phyloP scores from a whole-genome alignment of 2,888 invertebrate genomes.

The Apamea anceps region DNA sequence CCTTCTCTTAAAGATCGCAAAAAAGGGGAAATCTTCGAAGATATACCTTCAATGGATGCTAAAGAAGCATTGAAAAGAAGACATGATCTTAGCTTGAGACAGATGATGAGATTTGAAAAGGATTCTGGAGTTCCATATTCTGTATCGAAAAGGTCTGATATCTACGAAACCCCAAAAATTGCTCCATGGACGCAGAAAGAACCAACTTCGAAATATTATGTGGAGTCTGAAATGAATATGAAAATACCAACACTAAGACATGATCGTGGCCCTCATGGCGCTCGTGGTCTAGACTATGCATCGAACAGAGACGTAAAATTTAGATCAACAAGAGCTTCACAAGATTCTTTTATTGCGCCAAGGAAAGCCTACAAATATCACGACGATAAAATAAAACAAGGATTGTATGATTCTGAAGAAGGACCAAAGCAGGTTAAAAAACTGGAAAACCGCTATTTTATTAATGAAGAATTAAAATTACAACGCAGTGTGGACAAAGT shows the following conservation, averaged over 20 bases:
- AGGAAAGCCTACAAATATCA: slow-evolving; percentile 4
- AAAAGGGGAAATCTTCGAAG: slow-evolving; percentile 7
- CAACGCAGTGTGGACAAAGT: neutral
- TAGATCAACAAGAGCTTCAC: neutral
- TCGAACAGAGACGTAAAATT: neutral
- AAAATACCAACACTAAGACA: neutral
- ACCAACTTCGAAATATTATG: slow-evolving; percentile 1
- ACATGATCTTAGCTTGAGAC: slow-evolving; percentile 40
- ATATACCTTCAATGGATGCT: slow-evolving; percentile 17
- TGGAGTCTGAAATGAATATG: neutral
- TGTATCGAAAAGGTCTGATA: slow-evolving; percentile 12
- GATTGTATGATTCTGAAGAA: neutral
- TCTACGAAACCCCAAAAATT: slow-evolving; percentile 38
- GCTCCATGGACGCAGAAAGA: slow-evolving; percentile 37
- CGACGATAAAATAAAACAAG: slow-evolving; percentile 9
- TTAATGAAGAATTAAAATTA: neutral
- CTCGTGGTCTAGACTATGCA: neutral
- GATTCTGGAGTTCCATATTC: neutral
- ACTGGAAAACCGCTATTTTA: neutral
- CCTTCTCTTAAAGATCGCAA: slow-evolving; percentile 8
- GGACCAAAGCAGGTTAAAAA: slow-evolving; percentile 3
- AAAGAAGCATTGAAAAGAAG: slow-evolving; percentile 35
- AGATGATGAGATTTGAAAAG: slow-evolving; percentile 13
- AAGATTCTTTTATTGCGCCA: slow-evolving; percentile 1
- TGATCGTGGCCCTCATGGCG: neutral